Evolutionary conservation across 2,113 vertebrate genomes (phyloP), one percentile per base, ranked within the genome.

Genomic region (Clinocottus analis): DNA sequence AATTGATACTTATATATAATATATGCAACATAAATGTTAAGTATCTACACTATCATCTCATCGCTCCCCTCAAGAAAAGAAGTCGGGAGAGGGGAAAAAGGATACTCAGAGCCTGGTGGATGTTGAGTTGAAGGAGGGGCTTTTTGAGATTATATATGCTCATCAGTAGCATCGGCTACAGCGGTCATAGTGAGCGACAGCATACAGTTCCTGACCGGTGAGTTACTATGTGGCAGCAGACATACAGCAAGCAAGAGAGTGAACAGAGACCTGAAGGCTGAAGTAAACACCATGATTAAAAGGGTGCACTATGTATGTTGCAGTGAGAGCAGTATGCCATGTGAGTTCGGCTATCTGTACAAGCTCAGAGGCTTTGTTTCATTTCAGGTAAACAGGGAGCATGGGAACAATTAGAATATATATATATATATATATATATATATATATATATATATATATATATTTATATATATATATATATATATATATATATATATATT

Each of bases 91-190:
- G 35, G 9, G 11, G 17, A 9, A 23, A 0, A 12, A 69, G 10
- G 2, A 39, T 37, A 25, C 37, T 55, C 21, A 8, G 25, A 53
- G 33, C 27, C 43, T 29, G 31, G 13, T 71, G 31, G 37, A 75
- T 43, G 49, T 17, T 66, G 14, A 33, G 37, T n/a, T 82, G 60
- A 17, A 60, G 27, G 2, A 45, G 16, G 25, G 29, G 49, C 41
- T 79, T 80, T 83, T 83, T 81, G 63, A 85, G 83, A 85, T 67
- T 19, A 39, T 67, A 39, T 17, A 49, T 63, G 61, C 85, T 63
- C 63, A 67, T 60, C 53, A 60, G 25, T 41, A 29, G 25, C 4
- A 0, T 27, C 8, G 13, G 37, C 5, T 3, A 43, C 37, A 72
- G 41, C 27, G 23, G n/a, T 10, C 53, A 17, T 37, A 31, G 35